These are phyloP conservation scores for Ficedula albicollis DNA, from an alignment of 2,797 vertebrate genomes.

Conservation along the genomic window DNA sequence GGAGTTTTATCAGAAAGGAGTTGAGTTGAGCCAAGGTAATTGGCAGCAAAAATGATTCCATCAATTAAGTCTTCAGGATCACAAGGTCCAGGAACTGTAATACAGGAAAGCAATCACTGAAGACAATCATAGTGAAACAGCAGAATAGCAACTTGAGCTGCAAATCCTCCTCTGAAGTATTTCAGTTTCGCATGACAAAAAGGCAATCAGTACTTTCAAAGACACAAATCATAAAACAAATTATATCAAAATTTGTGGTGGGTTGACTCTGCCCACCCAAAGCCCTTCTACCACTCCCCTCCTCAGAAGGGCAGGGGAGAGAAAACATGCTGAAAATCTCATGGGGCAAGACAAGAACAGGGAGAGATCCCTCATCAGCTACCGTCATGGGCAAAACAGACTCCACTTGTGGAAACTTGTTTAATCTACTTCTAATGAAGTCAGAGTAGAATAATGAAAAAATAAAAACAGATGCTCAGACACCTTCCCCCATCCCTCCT, in stretches of 20 bases:
- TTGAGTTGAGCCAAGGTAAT: conserved; percentile 96
- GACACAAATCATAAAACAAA: not conserved
- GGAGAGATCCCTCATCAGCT: not conserved
- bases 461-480: not conserved
- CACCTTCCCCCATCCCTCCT: not conserved
- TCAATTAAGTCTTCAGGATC: conserved; percentile 97
- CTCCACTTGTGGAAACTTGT: not conserved
- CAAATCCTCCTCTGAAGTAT: not conserved
- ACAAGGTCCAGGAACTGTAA: conserved; percentile 93
- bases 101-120: conserved; percentile 21
- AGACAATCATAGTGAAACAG: not conserved
- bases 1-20: conserved; percentile 96
- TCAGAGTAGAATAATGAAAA: not conserved
- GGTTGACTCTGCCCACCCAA: not conserved
- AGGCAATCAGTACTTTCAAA: not conserved
- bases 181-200: not conserved
- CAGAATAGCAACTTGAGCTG: not conserved
- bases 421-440: not conserved
- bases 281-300: not conserved
- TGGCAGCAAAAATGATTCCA: conserved; percentile 97
- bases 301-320: not conserved
- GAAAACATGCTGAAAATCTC: not conserved
- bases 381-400: not conserved
- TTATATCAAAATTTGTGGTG: not conserved
- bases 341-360: not conserved